These are phyloP conservation scores for Zaprionus ghesquierei DNA, from an alignment of 1,140 invertebrate genomes.

Conservation along the genomic window DNA sequence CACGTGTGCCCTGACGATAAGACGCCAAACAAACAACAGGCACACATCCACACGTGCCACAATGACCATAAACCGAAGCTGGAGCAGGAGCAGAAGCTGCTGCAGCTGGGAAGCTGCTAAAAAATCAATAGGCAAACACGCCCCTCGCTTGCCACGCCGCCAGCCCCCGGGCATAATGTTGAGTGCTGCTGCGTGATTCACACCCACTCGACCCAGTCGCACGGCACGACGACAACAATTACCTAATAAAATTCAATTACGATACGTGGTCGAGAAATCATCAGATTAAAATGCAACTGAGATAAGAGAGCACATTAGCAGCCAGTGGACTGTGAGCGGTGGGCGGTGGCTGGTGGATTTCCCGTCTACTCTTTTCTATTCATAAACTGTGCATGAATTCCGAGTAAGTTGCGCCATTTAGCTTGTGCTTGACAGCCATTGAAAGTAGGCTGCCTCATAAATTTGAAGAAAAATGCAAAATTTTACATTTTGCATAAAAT, in stretches of 20 bases:
- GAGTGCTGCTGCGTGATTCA: slow-evolving; percentile 32
- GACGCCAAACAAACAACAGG: slow-evolving; percentile 49
- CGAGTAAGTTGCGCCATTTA: too few relatives aligned
- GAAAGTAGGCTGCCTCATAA: too few relatives aligned
- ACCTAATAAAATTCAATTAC: slow-evolving; percentile 65
- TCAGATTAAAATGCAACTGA: not conserved
- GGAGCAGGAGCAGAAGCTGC: not conserved
- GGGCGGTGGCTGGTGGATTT: not conserved
- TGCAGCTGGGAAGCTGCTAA: not conserved
- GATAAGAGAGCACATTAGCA: not conserved
- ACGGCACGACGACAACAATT: slow-evolving; percentile 42
- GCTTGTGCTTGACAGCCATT: too few relatives aligned
- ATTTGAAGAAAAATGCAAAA: too few relatives aligned
- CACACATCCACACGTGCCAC: slow-evolving; percentile 57
- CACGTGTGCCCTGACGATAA: slow-evolving; percentile 63
- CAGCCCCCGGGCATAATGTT: not conserved
- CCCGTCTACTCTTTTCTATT: too few relatives aligned
- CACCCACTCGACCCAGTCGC: slow-evolving; percentile 50
- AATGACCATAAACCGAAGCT: slow-evolving; percentile 6
- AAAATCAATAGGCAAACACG: slow-evolving; percentile 31
- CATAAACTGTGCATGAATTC: too few relatives aligned
- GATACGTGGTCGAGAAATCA: not conserved
- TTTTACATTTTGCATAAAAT: too few relatives aligned
- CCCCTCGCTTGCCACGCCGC: not conserved
- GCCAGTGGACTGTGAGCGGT: not conserved